Percentiles rank a stretch among this genome's conserved stretches.
Conservation (phyloP, 1,140 invertebrate genomes). For the Calephelis nemesis region DNA sequence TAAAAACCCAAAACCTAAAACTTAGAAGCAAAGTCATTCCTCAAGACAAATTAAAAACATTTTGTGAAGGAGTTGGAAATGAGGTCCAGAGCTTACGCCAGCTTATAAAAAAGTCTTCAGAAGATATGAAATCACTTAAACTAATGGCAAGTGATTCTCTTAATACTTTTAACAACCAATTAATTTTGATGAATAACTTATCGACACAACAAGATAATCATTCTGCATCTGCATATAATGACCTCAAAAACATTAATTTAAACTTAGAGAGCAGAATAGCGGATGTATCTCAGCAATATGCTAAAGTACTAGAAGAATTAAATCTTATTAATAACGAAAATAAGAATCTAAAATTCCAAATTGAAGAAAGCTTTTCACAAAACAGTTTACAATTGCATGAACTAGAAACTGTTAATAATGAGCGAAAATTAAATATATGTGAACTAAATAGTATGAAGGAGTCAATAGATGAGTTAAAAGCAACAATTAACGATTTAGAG, state of each 20-base stretch:
- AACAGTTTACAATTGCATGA: conserved; percentile 27
- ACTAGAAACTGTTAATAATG: conserved; percentile 32
- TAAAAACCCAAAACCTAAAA: conserved; percentile 44
- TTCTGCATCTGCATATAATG: conserved; percentile 29
- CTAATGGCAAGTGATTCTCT: conserved; percentile 33
- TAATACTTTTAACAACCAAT: conserved; percentile 31
- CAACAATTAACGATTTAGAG: conserved; percentile 30
- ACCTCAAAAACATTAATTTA: conserved; percentile 40
- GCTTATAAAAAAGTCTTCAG: conserved; percentile 35
- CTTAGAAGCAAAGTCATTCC: conserved; percentile 37
- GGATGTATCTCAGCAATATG: conserved; percentile 34
- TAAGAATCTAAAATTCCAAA: conserved; percentile 34
- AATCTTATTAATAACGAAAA: conserved; percentile 38
- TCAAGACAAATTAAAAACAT: conserved; percentile 32
- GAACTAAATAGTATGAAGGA: conserved; percentile 42
- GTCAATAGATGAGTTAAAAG: conserved; percentile 40
- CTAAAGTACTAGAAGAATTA: conserved; percentile 33
- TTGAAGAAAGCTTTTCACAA: conserved; percentile 35
- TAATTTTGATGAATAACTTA: conserved; percentile 33
- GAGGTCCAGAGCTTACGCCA: conserved; percentile 40
- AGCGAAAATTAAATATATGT: conserved; percentile 36
- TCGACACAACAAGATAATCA: conserved; percentile 30
- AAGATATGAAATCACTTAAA: conserved; percentile 46
- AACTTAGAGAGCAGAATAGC: conserved; percentile 39
- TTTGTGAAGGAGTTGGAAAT: conserved; percentile 30